Evolutionary conservation across 1,140 invertebrate species (phyloP).

Genomic region (Dinoponera quadriceps): DNA sequence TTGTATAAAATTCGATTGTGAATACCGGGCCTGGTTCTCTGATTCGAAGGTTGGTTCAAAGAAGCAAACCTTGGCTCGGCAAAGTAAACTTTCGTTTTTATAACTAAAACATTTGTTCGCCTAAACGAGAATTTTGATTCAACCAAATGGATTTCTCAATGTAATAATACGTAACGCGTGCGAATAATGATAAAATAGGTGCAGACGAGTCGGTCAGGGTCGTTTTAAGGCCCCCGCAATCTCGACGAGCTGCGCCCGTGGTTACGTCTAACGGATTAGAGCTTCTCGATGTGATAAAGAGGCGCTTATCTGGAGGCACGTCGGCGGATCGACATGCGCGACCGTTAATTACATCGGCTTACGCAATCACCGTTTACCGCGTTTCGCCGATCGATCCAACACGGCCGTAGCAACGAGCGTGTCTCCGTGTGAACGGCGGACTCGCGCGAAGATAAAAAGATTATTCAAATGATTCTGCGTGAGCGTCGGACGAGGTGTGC

Average conservation of each 20-base stretch:
- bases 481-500: neutral
- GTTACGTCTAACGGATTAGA: neutral
- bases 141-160: too few species aligned
- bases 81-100: too few species aligned
- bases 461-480: neutral
- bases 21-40: too few species aligned
- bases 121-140: too few species aligned
- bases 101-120: too few species aligned
- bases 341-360: neutral
- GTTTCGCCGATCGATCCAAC: neutral
- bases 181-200: too few species aligned
- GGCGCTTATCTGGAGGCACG: neutral
- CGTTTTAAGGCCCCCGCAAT: neutral
- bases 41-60: too few species aligned
- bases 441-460: slow-evolving; percentile 5
- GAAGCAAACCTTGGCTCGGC: too few species aligned
- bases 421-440: neutral
- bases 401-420: neutral
- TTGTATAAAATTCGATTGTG: too few species aligned
- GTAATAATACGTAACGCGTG: too few species aligned
- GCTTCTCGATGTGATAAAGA: neutral
- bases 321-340: neutral
- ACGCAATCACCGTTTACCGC: neutral
- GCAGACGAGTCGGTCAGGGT: neutral
- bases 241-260: neutral